Base-by-base conservation (phyloP, 1,140 invertebrate species). In the Aporrectodea caliginosa region DNA sequence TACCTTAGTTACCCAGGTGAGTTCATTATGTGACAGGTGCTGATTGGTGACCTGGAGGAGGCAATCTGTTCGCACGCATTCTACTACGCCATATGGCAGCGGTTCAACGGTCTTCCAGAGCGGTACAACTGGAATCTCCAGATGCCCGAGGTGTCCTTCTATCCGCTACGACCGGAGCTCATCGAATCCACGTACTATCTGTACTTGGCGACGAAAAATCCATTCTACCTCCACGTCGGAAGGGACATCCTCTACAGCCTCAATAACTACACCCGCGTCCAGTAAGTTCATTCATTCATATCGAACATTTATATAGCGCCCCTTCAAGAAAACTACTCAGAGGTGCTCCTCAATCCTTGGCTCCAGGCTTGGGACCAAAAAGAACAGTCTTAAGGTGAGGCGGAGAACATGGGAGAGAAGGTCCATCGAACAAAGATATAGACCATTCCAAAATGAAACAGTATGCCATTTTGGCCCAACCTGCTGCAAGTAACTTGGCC, bases 171-270 rank as follows among this genome's bases (percentile, higher is more conserved):
- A 31, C 92, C 92, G 33, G 92, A 93, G 83, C 89, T 93, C 76
- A 89, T 91, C 0, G 92, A 93, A 87, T 92, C 92, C 0, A 93
- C 92, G 2, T 93, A 93, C 86, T 88, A 92, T 75, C 85, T 93
- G 14, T 93, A 93, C 85, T 90, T 90, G 85, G 92, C 92, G 1
- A 93, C 92, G 0, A 92, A 90, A 84, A 92, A 92, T 86, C 92
- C 92, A 58, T 93, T 93, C 84, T 93, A 93, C 85, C 88, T 93
- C 72, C 92, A 93, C 84, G 92, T 93, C 76, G 92, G 92, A 1
- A 84, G 88, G 71, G 91, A 92, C 80, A 92, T 93, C 68, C 84
- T 93, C 35, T 86, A 90, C 68, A 91, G 89, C 83, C 84, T 93
- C n/a, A 90, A 92, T 81, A 87, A 89, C 43, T 82, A 92, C 83